Evolutionary conservation across 1,140 invertebrate species (phyloP).

Genomic region (Trissolcus basalis): DNA sequence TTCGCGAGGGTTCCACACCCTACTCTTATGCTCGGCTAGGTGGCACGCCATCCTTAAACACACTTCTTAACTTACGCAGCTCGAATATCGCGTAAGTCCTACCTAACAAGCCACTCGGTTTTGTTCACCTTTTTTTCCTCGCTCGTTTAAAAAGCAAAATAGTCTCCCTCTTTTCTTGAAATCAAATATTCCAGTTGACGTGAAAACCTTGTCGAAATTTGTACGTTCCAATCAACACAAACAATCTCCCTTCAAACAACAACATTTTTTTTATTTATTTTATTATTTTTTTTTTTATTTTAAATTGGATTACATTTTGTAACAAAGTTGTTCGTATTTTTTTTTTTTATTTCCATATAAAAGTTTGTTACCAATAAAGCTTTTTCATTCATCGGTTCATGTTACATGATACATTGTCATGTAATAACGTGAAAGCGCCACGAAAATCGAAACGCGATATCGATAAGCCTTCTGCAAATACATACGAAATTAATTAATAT

Average conservation of each 20-base stretch:
- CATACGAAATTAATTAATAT: conserved; percentile 68
- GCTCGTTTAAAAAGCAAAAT: not conserved
- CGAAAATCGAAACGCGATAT: not conserved
- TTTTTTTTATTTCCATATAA: too few relatives aligned
- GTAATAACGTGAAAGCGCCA: not conserved
- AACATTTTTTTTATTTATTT: not conserved
- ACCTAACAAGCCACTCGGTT: conserved; percentile 53
- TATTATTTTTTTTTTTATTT: too few relatives aligned
- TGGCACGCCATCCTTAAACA: conserved; percentile 62
- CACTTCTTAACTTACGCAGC: conserved; percentile 57
- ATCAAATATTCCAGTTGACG: not conserved
- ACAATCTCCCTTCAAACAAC: too few relatives aligned
- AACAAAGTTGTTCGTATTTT: too few relatives aligned
- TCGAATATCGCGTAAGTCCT: conserved; percentile 59
- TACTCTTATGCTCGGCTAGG: conserved; percentile 56
- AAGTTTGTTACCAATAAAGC: too few relatives aligned
- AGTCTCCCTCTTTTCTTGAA: not conserved
- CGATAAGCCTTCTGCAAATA: conserved; percentile 52
- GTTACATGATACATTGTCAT: too few relatives aligned
- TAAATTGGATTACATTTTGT: too few relatives aligned
- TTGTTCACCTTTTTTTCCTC: not conserved
- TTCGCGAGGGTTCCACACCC: conserved; percentile 59
- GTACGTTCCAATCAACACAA: too few relatives aligned
- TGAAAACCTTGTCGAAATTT: conserved; percentile 4
- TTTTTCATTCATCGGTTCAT: too few relatives aligned